Evolutionary conservation across 2,113 vertebrate genomes (phyloP).

Genomic region (Paracanthobrama guichenoti): DNA sequence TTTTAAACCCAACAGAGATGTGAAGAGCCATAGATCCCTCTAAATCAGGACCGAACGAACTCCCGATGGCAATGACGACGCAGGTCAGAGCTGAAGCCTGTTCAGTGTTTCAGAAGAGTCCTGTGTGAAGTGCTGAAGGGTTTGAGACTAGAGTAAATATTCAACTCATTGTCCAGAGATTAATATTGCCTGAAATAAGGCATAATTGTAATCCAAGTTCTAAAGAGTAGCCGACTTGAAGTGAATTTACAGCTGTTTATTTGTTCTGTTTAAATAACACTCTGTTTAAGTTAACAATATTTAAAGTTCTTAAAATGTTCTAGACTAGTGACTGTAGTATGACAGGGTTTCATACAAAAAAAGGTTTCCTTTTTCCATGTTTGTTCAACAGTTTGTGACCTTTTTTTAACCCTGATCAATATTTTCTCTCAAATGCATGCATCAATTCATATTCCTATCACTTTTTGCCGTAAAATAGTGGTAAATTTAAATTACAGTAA

Average conservation of each 20-base stretch:
- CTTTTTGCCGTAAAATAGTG: background rate
- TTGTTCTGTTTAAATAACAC: background rate
- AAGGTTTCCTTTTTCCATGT: background rate
- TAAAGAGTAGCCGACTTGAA: background rate
- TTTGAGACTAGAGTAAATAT: background rate
- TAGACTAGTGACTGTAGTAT: background rate
- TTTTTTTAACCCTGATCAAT: background rate
- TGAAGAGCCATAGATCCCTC: background rate
- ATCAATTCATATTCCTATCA: background rate
- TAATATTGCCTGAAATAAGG: background rate
- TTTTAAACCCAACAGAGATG: slow-evolving; percentile 5
- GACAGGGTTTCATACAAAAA: background rate
- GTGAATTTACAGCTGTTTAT: background rate
- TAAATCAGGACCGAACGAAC: background rate
- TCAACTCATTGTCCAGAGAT: background rate
- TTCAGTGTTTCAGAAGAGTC: background rate
- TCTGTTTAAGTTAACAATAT: background rate
- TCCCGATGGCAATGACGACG: background rate
- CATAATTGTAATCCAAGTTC: background rate
- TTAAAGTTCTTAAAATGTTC: background rate
- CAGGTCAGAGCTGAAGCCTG: background rate
- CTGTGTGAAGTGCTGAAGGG: background rate
- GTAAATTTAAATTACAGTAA: background rate
- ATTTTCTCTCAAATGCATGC: background rate
- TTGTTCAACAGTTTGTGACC: background rate